A percentile compares a stretch with the other conserved stretches of the same genome.
phyloP scores from a whole-genome alignment of 1,140 invertebrate species.

The Neodiprion pinetum region DNA sequence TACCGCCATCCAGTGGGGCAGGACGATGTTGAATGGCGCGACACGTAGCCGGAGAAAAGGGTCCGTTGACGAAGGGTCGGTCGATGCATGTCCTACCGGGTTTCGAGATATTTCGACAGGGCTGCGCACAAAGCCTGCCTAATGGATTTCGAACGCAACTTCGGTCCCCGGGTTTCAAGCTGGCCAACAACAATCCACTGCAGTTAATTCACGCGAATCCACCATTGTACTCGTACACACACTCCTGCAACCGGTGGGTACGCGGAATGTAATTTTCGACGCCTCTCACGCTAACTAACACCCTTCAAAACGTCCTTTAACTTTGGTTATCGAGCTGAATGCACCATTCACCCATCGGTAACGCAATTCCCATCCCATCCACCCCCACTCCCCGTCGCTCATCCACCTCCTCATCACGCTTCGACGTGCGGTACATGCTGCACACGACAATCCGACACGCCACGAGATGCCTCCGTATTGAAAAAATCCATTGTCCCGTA shows the following conservation, averaged over 20 bases:
- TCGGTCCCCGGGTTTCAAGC: neutral
- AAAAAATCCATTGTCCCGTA: no score
- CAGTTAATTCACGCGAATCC: conserved; percentile 4
- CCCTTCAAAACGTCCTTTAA: neutral
- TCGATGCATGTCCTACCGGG: neutral
- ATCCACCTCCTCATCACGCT: no score
- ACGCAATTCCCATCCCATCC: no score
- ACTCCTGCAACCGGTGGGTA: neutral
- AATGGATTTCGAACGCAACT: conserved; percentile 7
- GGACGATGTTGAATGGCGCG: neutral
- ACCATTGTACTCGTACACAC: neutral
- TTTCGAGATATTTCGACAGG: neutral
- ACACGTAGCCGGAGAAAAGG: neutral
- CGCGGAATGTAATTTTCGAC: neutral
- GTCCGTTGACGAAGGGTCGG: neutral
- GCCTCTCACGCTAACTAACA: conserved; percentile 7
- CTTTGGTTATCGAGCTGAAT: neutral
- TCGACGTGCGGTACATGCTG: no score
- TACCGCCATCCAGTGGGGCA: no score
- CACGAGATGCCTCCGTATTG: no score
- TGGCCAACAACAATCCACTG: conserved; percentile 1
- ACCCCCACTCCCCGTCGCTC: no score
- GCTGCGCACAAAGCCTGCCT: neutral
- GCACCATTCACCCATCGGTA: neutral
- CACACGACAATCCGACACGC: no score